Conservation (phyloP, 2,888 invertebrate genomes). For the Morpho achilles region DNA sequence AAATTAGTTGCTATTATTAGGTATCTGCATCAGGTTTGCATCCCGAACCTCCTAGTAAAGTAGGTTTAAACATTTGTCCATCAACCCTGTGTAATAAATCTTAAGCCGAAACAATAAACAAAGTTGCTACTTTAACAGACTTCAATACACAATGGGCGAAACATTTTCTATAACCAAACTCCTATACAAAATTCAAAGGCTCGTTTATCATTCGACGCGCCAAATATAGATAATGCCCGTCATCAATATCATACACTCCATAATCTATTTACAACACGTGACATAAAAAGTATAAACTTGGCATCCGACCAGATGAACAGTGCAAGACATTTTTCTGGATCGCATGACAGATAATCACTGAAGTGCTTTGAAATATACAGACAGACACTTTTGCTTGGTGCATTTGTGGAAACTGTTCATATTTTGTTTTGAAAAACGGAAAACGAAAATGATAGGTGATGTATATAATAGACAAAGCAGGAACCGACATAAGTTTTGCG, state of each 20-base stretch:
- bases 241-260: slow-evolving; percentile 27
- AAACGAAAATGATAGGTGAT: too few relatives aligned
- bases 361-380: slow-evolving; percentile 19
- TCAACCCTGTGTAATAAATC: too few relatives aligned
- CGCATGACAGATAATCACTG: slow-evolving; percentile 23
- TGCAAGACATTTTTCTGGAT: slow-evolving; percentile 23
- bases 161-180: slow-evolving; percentile 2
- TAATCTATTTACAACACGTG: slow-evolving; percentile 30
- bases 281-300: slow-evolving; percentile 25
- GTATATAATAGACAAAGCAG: too few relatives aligned
- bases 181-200: slow-evolving; percentile 2
- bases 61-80: too few relatives aligned
- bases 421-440: too few relatives aligned
- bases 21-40: too few relatives aligned
- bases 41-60: too few relatives aligned
- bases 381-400: not conserved
- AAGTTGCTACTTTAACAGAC: slow-evolving; percentile 1
- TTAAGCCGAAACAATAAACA: too few relatives aligned
- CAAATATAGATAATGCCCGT: slow-evolving; percentile 23
- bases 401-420: too few relatives aligned
- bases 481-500: too few relatives aligned
- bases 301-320: slow-evolving; percentile 17
- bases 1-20: too few relatives aligned
- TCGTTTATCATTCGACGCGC: slow-evolving; percentile 19
- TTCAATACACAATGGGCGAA: slow-evolving; percentile 7